phyloP scores from a whole-genome alignment of 2,113 vertebrate species.

The Limanda limanda region DNA sequence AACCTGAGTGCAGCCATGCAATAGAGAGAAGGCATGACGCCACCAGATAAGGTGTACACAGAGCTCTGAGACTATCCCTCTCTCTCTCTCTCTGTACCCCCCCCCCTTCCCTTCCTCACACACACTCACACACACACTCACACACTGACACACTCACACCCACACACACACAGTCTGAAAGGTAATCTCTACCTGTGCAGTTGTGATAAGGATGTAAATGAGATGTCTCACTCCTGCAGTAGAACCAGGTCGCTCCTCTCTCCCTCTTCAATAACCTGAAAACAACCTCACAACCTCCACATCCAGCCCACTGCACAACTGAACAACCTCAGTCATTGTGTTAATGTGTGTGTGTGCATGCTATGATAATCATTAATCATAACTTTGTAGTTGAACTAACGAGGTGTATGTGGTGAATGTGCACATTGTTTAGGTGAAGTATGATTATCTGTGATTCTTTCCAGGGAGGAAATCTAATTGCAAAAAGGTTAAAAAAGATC shows the following conservation, averaged over 20 bases:
- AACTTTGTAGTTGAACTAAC: no score
- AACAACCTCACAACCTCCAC: neutral
- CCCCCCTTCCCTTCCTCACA: neutral
- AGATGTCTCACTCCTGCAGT: conserved; percentile 32
- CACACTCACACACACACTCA: neutral
- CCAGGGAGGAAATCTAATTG: no score
- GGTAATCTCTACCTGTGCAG: conserved; percentile 42
- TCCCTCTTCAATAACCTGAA: neutral
- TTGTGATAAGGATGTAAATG: conserved; percentile 64
- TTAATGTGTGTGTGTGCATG: no score
- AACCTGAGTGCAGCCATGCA: conserved; percentile 60
- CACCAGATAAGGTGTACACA: conserved; percentile 63
- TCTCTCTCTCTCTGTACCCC: neutral
- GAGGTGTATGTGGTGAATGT: no score
- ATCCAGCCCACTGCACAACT: neutral
- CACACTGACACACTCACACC: neutral
- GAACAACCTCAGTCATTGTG: neutral
- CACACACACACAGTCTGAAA: conserved; percentile 3
- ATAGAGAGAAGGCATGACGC: conserved; percentile 49
- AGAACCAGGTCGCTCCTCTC: neutral
- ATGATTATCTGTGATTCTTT: no score
- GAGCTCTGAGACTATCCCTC: conserved; percentile 15
- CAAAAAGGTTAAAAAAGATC: no score
- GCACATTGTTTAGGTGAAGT: no score
- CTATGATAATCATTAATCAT: no score